phyloP scores from a whole-genome alignment of 2,113 vertebrate genomes.

The Spea multiplicata region DNA sequence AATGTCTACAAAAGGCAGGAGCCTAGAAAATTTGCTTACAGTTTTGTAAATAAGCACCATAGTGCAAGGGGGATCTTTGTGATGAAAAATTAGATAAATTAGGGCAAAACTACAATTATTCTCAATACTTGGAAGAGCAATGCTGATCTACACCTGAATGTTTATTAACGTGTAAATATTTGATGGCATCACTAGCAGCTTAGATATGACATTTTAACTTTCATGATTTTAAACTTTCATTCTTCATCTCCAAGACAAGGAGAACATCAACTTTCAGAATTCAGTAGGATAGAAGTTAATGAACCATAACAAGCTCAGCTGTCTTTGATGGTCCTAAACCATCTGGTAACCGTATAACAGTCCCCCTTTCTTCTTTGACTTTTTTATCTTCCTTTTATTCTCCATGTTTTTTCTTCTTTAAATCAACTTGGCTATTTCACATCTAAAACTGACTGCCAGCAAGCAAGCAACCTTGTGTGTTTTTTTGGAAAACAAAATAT shows the following conservation, averaged over 20 bases:
- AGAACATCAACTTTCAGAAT: constrained; percentile 42
- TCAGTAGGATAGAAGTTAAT: constrained; percentile 45
- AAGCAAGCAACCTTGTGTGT: constrained; percentile 25
- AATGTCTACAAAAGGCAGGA: no score
- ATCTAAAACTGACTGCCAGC: constrained; percentile 14
- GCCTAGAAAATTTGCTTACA: no score
- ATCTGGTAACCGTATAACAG: constrained; percentile 47
- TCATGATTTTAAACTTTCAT: constrained; percentile 38
- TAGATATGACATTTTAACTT: constrained; percentile 36
- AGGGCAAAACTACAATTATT: no score
- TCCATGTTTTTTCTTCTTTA: background rate
- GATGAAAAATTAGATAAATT: no score
- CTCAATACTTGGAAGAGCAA: no score
- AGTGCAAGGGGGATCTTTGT: no score
- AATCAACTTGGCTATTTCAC: constrained; percentile 14
- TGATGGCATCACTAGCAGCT: background rate
- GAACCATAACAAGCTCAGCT: constrained; percentile 47
- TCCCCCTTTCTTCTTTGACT: constrained; percentile 37
- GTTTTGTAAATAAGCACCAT: no score
- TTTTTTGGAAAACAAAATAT: constrained; percentile 40
- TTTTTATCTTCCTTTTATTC: background rate
- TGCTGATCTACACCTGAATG: no score
- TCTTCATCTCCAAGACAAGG: constrained; percentile 44
- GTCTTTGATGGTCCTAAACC: constrained; percentile 47
- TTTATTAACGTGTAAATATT: background rate